phyloP scores from a whole-genome alignment of 1,140 invertebrate genomes.

The Melanaphis sacchari region DNA sequence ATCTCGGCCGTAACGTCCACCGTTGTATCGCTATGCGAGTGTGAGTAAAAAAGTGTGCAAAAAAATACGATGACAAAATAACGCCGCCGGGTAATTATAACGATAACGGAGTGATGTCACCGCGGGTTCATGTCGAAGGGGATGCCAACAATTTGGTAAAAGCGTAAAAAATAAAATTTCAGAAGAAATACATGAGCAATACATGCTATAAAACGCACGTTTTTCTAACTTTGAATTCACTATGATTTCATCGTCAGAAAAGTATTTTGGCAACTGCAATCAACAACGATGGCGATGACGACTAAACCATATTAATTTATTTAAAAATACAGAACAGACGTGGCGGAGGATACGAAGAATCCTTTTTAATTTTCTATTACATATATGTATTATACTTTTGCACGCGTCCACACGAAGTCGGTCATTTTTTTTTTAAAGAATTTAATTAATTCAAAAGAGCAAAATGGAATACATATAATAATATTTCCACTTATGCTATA shows the following conservation, averaged over 20 bases:
- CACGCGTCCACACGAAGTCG: background rate
- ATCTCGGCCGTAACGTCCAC: background rate
- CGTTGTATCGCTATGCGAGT: background rate
- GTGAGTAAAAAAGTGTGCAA: background rate
- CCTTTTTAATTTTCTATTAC: background rate
- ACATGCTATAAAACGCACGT: background rate
- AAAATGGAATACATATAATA: background rate
- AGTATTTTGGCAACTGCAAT: conserved; percentile 29
- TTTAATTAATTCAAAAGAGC: conserved; percentile 25
- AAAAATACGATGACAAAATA: conserved; percentile 33
- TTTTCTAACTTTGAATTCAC: background rate
- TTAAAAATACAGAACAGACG: conserved; percentile 33
- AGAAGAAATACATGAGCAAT: background rate
- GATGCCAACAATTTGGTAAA: background rate
- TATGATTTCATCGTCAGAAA: conserved; percentile 35
- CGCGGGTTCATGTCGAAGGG: background rate
- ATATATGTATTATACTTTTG: background rate
- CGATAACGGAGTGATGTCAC: conserved; percentile 41
- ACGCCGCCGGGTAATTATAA: conserved; percentile 29
- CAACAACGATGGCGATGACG: background rate
- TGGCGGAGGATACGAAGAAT: background rate
- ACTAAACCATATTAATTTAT: background rate
- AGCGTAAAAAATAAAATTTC: background rate
- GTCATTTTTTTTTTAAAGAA: conserved; percentile 2
- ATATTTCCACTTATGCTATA: background rate